Percentiles rank a stretch among this genome's conserved stretches.
phyloP scores from a whole-genome alignment of 1,140 invertebrate genomes.

The Archegozetes longisetosus region DNA sequence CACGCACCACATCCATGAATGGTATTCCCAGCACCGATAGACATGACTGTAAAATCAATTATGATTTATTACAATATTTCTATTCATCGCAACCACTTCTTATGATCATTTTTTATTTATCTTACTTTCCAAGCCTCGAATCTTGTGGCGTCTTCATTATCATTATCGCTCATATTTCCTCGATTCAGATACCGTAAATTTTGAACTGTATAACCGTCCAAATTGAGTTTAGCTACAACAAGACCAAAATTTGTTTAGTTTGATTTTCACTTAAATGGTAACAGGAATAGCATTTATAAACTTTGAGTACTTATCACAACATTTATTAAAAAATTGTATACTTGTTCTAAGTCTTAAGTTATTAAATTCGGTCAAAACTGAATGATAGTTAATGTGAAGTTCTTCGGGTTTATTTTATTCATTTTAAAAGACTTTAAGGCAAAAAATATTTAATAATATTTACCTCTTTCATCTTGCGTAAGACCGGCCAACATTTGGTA shows the following conservation, averaged over 20 bases:
- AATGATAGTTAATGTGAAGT: too few species aligned
- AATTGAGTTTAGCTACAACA: constrained; percentile 42
- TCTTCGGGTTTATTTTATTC: neutral
- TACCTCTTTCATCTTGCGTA: constrained; percentile 62
- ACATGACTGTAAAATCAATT: constrained; percentile 33
- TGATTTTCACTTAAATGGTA: too few species aligned
- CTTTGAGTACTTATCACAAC: too few species aligned
- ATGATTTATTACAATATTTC: constrained; percentile 13
- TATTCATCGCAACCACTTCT: constrained; percentile 13
- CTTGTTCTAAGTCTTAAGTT: too few species aligned
- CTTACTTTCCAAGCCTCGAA: constrained; percentile 65
- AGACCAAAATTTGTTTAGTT: too few species aligned
- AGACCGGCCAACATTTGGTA: constrained; percentile 89
- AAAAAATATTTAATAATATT: constrained; percentile 7
- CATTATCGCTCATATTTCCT: constrained; percentile 50
- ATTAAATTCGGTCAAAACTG: too few species aligned
- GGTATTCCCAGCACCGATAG: constrained; percentile 64
- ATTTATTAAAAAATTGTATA: too few species aligned
- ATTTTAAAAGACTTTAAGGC: neutral
- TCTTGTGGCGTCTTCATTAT: constrained; percentile 48
- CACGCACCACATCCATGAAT: constrained; percentile 77
- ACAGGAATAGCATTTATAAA: too few species aligned
- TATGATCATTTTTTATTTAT: constrained; percentile 28
- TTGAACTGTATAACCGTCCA: constrained; percentile 61
- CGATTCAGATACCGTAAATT: constrained; percentile 62